Evolutionary conservation across 2,888 invertebrate species (phyloP), one percentile per base, ranked within the genome.

Genomic region (Calephelis perditalis): DNA sequence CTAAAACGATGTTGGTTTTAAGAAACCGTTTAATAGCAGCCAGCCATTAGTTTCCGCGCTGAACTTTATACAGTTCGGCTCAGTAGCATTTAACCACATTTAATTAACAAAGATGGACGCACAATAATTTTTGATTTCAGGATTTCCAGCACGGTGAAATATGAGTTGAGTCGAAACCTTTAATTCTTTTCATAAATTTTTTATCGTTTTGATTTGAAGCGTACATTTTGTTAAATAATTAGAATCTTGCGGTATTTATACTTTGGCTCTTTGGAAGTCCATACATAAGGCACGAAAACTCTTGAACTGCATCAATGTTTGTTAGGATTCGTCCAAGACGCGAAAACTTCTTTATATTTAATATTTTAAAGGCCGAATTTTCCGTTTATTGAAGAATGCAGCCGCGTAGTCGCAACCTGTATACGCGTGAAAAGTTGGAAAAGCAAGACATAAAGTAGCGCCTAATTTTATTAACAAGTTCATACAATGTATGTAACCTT

Each of bases 71-170:
- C 71, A 73, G 37, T 59, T 54, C 43, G 68, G 66, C 26, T 71
- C 65, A 52, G 71, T 59, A 11, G 59, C 59, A 54, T 59, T 59
- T 55, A 54, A 44, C 59, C 59, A 54, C 59, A 59, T 60, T 0
- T 71, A 70, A 68, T 70, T 71, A 15, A 72, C 71, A 61, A 63
- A 73, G 59, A 68, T 67, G 9, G 70, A 69, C 45, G 15, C 71
- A 64, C 64, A 65, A 64, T n/a, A 71, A 65, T 68, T 71, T 70
- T 64, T 67, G 65, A 57, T 62, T 55, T 47, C 67, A 64, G 5
- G 65, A 66, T 65, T 62, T 65, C 65, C 58, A 67, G 64, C 66
- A 67, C 12, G 52, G 54, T 61, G 61, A 54, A 57, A 61, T 45
- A 45, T 36, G 36, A 8, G 3, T 63, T 37, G 65, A 65, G 37